Evolutionary conservation across 2,113 vertebrate species (phyloP), one percentile per base, ranked within the genome.

Genomic region (Lathamus discolor): DNA sequence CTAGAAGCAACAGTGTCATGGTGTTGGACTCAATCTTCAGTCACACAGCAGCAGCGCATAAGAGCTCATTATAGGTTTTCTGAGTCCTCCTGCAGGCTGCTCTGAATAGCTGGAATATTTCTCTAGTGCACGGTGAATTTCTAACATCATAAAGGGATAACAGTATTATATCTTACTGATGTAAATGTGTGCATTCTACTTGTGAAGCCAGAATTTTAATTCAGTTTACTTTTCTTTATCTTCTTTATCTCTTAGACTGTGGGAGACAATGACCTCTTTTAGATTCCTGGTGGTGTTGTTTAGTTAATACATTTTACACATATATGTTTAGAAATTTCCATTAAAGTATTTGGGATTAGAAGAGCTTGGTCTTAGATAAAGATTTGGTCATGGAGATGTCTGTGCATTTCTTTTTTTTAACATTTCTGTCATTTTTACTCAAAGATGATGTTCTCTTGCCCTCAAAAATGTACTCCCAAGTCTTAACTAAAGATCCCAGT

Each of bases 31-130:
- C 0, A 0, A 59, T 66, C 64, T 77, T 84, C 63, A 75, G 44
- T 55, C 46, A 63, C 1, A 3, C 61, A 81, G 74, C 63, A 85
- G 57, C 39, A 90, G 51, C 14, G 6, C 9, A 1, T 78, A 46
- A 67, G 51, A 88, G 43, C 48, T 90, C 69, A 17, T 81, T 86
- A 81, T 37, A 49, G 17, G 69, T 82, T 76, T 84, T 82, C 33
- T 88, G 35, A 96, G 81, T 86, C 83, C 24, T 95, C 61, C 86
- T 93, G 46, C 33, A 69, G 86, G 24, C 90, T 79, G 29, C 63
- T 86, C 73, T 84, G 74, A 81, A 82, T 88, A 94, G 48, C 57
- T 76, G 48, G 33, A 61, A 59, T 79, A 44, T 75, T 78, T 75
- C 77, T 61, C 43, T 61, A 49, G 51, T 76, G 64, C 44, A 17